Conservation (phyloP, 2,888 invertebrate species). For the Drosophila merina region DNA sequence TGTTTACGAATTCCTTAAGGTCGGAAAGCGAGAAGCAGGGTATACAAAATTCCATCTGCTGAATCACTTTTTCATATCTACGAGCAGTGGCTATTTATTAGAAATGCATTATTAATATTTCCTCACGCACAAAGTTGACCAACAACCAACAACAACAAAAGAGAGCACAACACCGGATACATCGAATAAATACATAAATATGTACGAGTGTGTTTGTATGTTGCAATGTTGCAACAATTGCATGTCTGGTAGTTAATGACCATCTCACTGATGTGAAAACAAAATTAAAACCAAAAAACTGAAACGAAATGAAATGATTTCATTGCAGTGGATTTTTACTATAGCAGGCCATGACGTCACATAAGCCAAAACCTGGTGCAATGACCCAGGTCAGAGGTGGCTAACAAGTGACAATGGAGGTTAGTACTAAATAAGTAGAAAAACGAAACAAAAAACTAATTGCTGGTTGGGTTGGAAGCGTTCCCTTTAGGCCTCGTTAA, state of each 20-base stretch:
- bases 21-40: background rate
- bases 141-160: background rate
- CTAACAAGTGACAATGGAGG: slow-evolving; percentile 38
- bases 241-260: slow-evolving; percentile 65
- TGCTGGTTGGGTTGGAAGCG: slow-evolving; percentile 18
- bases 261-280: slow-evolving; percentile 27
- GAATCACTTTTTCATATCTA: background rate
- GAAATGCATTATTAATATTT: slow-evolving; percentile 72
- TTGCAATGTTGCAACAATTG: slow-evolving; percentile 47
- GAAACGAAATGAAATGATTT: slow-evolving; percentile 58
- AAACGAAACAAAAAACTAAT: slow-evolving; percentile 23
- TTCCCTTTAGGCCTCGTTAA: background rate
- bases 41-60: background rate
- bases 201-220: background rate
- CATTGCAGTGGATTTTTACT: slow-evolving; percentile 48
- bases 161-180: slow-evolving; percentile 32
- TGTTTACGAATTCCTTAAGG: background rate
- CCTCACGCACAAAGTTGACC: slow-evolving; percentile 48
- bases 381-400: slow-evolving; percentile 29
- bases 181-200: slow-evolving; percentile 9
- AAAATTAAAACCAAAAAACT: slow-evolving; percentile 55
- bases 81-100: slow-evolving; percentile 47
- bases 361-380: slow-evolving; percentile 12
- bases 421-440: slow-evolving; percentile 1
- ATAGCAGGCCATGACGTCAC: slow-evolving; percentile 58